Evolutionary conservation across 2,797 vertebrate genomes (phyloP).

Genomic region (Saxicola maurus): DNA sequence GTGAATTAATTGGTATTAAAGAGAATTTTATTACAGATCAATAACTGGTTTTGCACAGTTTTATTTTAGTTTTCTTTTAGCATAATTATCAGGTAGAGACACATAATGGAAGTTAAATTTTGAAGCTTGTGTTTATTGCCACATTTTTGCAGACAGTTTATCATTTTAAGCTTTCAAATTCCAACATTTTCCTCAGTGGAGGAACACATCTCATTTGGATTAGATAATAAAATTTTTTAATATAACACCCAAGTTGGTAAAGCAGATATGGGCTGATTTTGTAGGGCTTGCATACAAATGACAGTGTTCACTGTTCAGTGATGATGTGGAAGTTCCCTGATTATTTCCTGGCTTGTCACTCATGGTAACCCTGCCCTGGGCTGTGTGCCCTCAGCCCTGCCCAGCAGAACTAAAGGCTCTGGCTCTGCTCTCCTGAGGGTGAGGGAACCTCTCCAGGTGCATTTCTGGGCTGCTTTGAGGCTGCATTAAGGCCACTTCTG

Average conservation of each 20-base stretch:
- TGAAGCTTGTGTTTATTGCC: not conserved
- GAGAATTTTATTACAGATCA: slow-evolving; percentile 11
- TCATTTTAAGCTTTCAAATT: not conserved
- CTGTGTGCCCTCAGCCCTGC: not conserved
- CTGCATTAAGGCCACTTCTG: not conserved
- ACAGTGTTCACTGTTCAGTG: not conserved
- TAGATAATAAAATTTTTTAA: not conserved
- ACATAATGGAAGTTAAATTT: not conserved
- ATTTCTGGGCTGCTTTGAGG: not conserved
- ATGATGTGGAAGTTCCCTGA: not conserved
- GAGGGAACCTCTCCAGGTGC: not conserved
- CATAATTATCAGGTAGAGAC: not conserved
- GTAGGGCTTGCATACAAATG: not conserved
- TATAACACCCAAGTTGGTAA: not conserved
- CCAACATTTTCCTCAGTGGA: not conserved
- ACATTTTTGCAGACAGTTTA: not conserved
- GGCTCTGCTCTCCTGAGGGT: not conserved
- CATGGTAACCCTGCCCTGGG: rapidly evolving
- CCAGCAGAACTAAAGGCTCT: rapidly evolving
- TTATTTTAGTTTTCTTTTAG: slow-evolving; percentile 21
- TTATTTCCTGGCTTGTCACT: not conserved
- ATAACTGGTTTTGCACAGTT: not conserved
- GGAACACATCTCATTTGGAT: not conserved
- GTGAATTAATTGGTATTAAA: slow-evolving; percentile 43
- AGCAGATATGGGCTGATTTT: not conserved